Base-by-base conservation (phyloP, 1,140 invertebrate genomes). In the Stegodyphus dumicola region DNA sequence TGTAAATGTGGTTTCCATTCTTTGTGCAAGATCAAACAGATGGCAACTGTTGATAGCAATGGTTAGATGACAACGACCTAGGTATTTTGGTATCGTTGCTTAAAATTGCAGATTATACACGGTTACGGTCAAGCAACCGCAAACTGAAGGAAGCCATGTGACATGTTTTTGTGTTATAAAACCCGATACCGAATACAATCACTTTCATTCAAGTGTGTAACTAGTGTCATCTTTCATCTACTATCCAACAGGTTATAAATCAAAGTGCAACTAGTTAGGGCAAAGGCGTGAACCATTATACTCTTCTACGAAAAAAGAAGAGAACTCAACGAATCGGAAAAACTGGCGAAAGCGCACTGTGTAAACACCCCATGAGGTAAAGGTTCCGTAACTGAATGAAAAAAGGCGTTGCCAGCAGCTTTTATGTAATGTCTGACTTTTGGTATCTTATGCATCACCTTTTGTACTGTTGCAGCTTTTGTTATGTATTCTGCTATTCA, bases 301-400 rank as follows among this genome's bases (percentile, higher is more conserved):
- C 17, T 7, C 71, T 17, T 52, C 70, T 73, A 51, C 15, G 15
- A 15, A 53, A 49, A 54, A 56, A 75, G 53, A 75, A 75, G n/a
- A 56, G 53, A 75, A 75, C 6, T 17, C 73, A 11, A 33, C 18
- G 73, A 56, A 56, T 53, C 53, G 73, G 53, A 75, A 75, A 75
- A 75, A 75, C 53, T 75, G 51, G 53, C 53, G 17, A 75, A 75
- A 53, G 17, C 51, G 18, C 73, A 18, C 13, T 18, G 53, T 56
- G 73, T 75, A 75, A 75, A 75, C 73, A 75, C 73, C 73, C 51
- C 73, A 53, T 75, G 73, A 18, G 73, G 73, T 52, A 49, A 60
- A 33, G 9, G 9, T 60, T 60, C 9, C 56, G 56, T 15, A 60
- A 60, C 9, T 15, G 9, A 60, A 60, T 60, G 15, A 60, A 33